These are phyloP conservation scores for Tachysurus fulvidraco DNA, from an alignment of 2,113 vertebrate genomes.

Conservation along the genomic window DNA sequence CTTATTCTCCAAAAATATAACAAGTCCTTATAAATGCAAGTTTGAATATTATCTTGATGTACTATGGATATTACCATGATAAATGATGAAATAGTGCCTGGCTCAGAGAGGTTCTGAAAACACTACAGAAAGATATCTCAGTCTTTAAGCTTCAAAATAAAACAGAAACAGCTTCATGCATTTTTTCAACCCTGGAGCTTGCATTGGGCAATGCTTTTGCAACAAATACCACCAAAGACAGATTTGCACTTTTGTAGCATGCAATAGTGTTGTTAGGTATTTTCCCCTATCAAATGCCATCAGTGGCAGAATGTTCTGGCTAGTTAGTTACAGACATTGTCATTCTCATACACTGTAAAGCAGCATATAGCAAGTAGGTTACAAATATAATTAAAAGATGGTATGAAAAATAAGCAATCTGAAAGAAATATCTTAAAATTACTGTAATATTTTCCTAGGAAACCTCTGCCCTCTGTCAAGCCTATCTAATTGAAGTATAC, in stretches of 20 bases:
- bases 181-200: conserved; percentile 7
- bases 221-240: conserved; percentile 41
- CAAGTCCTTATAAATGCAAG: neutral
- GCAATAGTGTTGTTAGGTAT: conserved; percentile 17
- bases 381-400: neutral
- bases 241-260: conserved; percentile 17
- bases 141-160: neutral
- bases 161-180: neutral
- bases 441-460: neutral
- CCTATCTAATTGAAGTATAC: neutral
- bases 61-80: neutral
- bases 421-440: neutral
- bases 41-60: neutral
- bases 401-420: neutral
- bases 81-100: conserved; percentile 3
- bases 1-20: neutral
- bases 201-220: conserved; percentile 40
- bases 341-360: neutral
- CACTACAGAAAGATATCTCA: neutral
- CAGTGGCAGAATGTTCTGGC: no score
- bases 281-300: conserved; percentile 30
- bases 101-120: neutral
- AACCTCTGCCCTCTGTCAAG: neutral
- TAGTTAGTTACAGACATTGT: no score
- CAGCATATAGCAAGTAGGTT: neutral